A percentile compares a stretch with the other conserved stretches of the same genome.
These are phyloP conservation scores for Alligator mississippiensis DNA, from an alignment of 2,113 vertebrate genomes.

Conservation along the genomic window DNA sequence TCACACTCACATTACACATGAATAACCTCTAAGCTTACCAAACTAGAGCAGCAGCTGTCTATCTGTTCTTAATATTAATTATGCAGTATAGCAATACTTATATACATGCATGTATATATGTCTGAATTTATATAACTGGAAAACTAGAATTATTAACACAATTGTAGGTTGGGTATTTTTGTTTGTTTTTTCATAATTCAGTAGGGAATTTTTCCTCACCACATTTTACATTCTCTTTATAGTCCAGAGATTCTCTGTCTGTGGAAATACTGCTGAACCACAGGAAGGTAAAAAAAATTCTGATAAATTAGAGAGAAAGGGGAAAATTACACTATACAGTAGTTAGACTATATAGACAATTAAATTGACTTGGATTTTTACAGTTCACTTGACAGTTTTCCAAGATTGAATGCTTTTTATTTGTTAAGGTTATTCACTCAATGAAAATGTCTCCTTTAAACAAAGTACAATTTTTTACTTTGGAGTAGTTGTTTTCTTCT, in stretches of 20 bases:
- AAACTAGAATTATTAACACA: neutral
- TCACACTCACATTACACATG: too few relatives aligned
- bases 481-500: neutral
- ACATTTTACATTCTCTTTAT: neutral
- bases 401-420: neutral
- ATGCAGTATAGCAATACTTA: neutral
- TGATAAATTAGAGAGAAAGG: neutral
- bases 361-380: conserved; percentile 36
- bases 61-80: neutral
- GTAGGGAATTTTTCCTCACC: neutral
- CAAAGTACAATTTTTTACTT: conserved; percentile 8
- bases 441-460: conserved; percentile 1
- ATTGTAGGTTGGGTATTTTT: neutral
- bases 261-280: conserved; percentile 3
- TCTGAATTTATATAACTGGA: neutral
- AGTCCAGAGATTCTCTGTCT: neutral
- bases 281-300: conserved; percentile 7
- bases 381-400: conserved; percentile 15
- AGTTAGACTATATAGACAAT: conserved; percentile 6
- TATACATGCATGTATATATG: neutral
- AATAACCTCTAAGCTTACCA: neutral
- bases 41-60: neutral
- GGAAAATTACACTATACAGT: neutral
- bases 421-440: conserved; percentile 39
- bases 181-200: neutral